These are phyloP conservation scores for Eremobia ochroleuca DNA, from an alignment of 2,888 invertebrate genomes.

Conservation along the genomic window DNA sequence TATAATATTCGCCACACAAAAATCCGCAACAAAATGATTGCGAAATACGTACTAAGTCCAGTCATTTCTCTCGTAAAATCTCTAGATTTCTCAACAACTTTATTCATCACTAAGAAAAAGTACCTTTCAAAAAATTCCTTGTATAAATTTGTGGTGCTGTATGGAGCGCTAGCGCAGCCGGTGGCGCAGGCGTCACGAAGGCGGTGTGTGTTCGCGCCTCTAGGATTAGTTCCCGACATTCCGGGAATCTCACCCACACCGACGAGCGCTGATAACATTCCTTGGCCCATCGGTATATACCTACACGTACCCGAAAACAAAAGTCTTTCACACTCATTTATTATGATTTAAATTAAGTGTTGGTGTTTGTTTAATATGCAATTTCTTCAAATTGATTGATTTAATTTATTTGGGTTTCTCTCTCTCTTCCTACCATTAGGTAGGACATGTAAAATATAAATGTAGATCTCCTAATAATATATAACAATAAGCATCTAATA, in stretches of 20 bases:
- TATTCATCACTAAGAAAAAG: neutral
- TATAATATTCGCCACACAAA: neutral
- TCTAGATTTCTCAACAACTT: neutral
- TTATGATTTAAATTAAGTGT: conserved; percentile 31
- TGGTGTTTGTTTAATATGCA: conserved; percentile 14
- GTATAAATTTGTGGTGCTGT: conserved; percentile 15
- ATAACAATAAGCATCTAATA: neutral
- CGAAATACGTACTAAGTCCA: neutral
- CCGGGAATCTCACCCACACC: conserved; percentile 67
- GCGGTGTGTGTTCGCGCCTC: conserved; percentile 70
- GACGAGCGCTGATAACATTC: conserved; percentile 69
- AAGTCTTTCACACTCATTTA: conserved; percentile 43
- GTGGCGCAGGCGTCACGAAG: conserved; percentile 61
- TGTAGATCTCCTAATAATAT: neutral
- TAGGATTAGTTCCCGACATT: conserved; percentile 72
- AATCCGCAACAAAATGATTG: neutral
- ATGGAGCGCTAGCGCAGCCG: conserved; percentile 44
- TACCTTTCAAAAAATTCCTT: conserved; percentile 14
- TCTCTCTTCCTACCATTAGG: neutral
- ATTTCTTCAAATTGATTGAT: conserved; percentile 12
- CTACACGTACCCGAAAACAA: conserved; percentile 44
- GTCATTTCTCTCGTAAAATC: neutral
- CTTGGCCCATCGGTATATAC: conserved; percentile 43
- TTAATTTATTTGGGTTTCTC: neutral
- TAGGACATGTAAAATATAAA: neutral